Evolutionary conservation across 2,797 vertebrate genomes (phyloP).

Genomic region (Diplodus puntazzo): DNA sequence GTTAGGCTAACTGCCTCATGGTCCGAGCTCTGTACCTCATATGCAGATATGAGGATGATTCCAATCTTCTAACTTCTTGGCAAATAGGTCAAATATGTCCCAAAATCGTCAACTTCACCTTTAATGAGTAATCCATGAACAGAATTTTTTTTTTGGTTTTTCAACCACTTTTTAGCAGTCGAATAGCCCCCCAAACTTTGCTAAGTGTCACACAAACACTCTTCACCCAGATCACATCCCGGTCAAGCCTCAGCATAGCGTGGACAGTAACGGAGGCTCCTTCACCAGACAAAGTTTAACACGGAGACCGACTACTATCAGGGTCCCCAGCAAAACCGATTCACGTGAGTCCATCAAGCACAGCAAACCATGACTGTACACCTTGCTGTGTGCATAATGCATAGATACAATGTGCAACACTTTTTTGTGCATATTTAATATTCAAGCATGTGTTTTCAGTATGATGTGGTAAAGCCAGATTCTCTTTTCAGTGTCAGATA

Average conservation of each 20-base stretch:
- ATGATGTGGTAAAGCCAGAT: neutral
- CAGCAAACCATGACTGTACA: neutral
- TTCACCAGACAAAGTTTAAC: constrained; percentile 62
- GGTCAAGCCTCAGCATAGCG: constrained; percentile 79
- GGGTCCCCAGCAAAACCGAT: constrained; percentile 88
- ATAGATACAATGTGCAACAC: neutral
- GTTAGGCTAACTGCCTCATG: neutral
- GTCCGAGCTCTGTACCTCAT: too few species aligned
- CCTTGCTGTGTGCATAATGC: neutral
- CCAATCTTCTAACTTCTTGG: neutral
- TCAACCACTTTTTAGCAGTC: too few species aligned
- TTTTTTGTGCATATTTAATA: neutral
- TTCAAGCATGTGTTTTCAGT: neutral
- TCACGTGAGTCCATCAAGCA: constrained; percentile 75
- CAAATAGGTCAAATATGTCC: neutral
- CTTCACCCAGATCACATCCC: constrained; percentile 68
- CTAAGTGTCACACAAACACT: constrained; percentile 1
- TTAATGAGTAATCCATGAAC: neutral
- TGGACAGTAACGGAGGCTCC: constrained; percentile 60
- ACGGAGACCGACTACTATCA: constrained; percentile 94
- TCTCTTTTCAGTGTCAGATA: constrained; percentile 82
- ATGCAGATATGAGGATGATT: neutral
- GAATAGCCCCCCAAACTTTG: neutral
- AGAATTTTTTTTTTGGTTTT: too few species aligned
- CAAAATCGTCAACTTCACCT: neutral